Base-by-base conservation (phyloP, 1,140 invertebrate species). In the Trinorchestia longiramus region DNA sequence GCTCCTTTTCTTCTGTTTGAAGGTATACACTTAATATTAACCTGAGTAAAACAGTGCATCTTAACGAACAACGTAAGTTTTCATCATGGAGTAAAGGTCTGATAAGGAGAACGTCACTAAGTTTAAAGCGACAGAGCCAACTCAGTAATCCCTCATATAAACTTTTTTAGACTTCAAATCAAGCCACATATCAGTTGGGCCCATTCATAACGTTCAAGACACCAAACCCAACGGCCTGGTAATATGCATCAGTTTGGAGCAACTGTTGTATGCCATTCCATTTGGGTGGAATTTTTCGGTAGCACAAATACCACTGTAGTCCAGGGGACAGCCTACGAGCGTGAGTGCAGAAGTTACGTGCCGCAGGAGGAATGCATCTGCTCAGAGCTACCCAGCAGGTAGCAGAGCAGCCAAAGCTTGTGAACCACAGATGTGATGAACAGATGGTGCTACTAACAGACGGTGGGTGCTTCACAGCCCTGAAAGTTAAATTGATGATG, bases 401-500 rank as follows among this genome's bases (percentile, higher is more conserved):
- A 45, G 43, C 43, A 94, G 36, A 94, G 88, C 92, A 94, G 92
- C 36, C 40, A 47, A 44, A 94, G 92, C 44, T 94, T 44, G 92
- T 94, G 44, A n/a, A 94, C 43, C 43, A 94, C 44, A 47, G 92
- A 47, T 43, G 92, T 94, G 44, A 45, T n/a, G 92, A 43, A 47
- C 43, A 94, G 43, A 43, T 94, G 92, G 92, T 94, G 92, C 92
- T n/a, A 94, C 92, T 47, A 94, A 94, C 43, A 45, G 92, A 47
- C 44, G 92, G 44, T 94, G 92, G 88, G 92, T 44, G 92, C 92
- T 94, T 94, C 92, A 94, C 92, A 94, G 44, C 40, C 92, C 92
- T 94, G 92, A 45, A 94, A 94, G 92, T 94, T 11, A 94, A 47
- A 94, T 44, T 94, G 11, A 47, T 90, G 88, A 90, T 90, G 88